Evolutionary conservation across 92 coral and sea anemone species (phyloP).

Genomic region (Epizoanthus illoricatus): DNA sequence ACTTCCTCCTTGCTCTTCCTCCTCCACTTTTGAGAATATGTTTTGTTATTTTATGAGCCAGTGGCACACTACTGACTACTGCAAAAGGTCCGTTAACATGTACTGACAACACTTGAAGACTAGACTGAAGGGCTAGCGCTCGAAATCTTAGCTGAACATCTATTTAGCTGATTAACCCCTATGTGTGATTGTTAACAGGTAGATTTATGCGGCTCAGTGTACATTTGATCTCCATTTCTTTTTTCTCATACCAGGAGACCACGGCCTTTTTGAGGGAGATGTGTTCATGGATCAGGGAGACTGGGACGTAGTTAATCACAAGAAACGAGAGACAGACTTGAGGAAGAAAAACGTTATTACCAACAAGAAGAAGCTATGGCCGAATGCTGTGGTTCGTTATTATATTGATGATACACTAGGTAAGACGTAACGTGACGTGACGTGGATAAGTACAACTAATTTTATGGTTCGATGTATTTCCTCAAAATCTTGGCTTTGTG

Average conservation of each 20-base stretch:
- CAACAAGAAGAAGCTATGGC: conserved; percentile 48
- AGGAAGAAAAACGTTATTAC: conserved; percentile 50
- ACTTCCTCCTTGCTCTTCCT: too few species aligned
- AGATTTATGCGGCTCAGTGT: not conserved
- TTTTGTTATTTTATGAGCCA: too few species aligned
- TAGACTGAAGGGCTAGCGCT: too few species aligned
- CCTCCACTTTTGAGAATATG: too few species aligned
- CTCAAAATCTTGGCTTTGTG: too few species aligned
- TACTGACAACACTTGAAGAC: too few species aligned
- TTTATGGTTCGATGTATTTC: too few species aligned
- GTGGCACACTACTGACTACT: too few species aligned
- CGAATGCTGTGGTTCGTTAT: conserved; percentile 42
- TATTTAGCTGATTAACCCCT: not conserved
- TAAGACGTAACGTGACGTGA: not conserved
- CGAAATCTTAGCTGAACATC: too few species aligned
- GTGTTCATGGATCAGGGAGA: conserved; percentile 52
- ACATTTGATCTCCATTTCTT: not conserved
- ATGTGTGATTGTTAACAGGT: not conserved
- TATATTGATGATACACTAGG: conserved; percentile 40
- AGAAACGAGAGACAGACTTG: conserved; percentile 49
- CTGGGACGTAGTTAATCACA: conserved; percentile 52
- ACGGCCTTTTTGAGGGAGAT: conserved; percentile 75
- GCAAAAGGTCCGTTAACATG: too few species aligned
- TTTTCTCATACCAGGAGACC: conserved; percentile 9
- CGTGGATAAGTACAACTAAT: too few species aligned